A percentile compares a stretch with the other conserved stretches of the same genome.
Conservation (phyloP, 1,140 invertebrate genomes). For the Nilaparvata lugens region DNA sequence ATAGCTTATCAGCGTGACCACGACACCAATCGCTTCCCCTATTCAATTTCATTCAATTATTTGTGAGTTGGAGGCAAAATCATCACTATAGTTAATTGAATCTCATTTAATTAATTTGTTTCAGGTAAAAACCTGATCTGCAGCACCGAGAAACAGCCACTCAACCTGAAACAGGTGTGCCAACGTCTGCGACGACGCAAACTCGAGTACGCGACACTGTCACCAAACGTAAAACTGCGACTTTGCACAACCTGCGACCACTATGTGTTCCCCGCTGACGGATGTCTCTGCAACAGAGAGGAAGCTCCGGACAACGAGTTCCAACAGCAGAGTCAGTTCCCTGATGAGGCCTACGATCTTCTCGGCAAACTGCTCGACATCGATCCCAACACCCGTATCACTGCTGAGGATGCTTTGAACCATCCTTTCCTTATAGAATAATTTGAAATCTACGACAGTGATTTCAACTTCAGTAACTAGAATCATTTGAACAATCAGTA, state of each 20-base stretch:
- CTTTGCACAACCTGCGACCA: background rate
- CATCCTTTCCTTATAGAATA: slow-evolving; percentile 74
- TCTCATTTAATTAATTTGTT: no score
- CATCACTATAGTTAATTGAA: no score
- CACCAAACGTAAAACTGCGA: background rate
- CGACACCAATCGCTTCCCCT: no score
- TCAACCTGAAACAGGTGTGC: slow-evolving; percentile 45
- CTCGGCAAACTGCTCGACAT: slow-evolving; percentile 63
- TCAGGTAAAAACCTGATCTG: slow-evolving; percentile 45
- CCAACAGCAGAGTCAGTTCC: slow-evolving; percentile 36
- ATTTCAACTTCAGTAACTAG: no score
- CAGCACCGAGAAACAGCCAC: slow-evolving; percentile 39
- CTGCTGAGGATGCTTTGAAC: slow-evolving; percentile 59
- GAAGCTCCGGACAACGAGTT: background rate
- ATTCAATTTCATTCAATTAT: no score
- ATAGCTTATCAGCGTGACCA: no score
- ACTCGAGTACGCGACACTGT: background rate
- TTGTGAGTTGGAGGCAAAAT: no score
- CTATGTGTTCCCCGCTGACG: background rate
- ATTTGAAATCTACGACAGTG: no score
- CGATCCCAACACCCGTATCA: slow-evolving; percentile 60
- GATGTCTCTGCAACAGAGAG: slow-evolving; percentile 11
- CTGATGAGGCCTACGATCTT: slow-evolving; percentile 61
- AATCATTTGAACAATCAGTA: no score
- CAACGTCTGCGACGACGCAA: slow-evolving; percentile 31